Evolutionary conservation across 2,113 vertebrate genomes (phyloP).

Genomic region (Physeter macrocephalus): DNA sequence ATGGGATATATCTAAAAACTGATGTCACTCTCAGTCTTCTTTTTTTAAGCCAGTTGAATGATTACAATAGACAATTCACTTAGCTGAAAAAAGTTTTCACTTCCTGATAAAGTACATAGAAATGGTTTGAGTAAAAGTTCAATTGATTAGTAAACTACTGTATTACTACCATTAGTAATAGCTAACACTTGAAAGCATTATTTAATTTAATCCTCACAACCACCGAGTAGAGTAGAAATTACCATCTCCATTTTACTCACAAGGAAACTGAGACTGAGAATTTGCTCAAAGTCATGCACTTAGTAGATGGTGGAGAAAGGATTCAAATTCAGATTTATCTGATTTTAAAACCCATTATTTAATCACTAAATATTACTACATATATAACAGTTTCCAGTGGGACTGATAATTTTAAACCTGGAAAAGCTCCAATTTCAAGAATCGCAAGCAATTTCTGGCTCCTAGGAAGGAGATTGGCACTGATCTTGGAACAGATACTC

Average conservation of each 20-base stretch:
- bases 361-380: neutral
- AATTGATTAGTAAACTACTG: neutral
- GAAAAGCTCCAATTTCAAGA: neutral
- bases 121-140: neutral
- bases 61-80: neutral
- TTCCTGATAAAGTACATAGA: neutral
- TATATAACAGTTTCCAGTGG: neutral
- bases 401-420: neutral
- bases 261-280: neutral
- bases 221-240: neutral
- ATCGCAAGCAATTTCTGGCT: neutral
- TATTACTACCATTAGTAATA: neutral
- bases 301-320: neutral
- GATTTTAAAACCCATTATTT: neutral
- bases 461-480: neutral
- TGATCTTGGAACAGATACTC: neutral
- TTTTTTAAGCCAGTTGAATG: neutral
- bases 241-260: neutral
- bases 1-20: neutral
- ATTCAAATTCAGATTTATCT: neutral
- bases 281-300: neutral
- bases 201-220: neutral
- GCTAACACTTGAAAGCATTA: neutral
- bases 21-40: neutral
- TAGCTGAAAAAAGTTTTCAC: neutral